These are phyloP conservation scores for Oopsacas minuta DNA, from an alignment of 37 sponge, comb jelly and placozoan species.

Conservation along the genomic window DNA sequence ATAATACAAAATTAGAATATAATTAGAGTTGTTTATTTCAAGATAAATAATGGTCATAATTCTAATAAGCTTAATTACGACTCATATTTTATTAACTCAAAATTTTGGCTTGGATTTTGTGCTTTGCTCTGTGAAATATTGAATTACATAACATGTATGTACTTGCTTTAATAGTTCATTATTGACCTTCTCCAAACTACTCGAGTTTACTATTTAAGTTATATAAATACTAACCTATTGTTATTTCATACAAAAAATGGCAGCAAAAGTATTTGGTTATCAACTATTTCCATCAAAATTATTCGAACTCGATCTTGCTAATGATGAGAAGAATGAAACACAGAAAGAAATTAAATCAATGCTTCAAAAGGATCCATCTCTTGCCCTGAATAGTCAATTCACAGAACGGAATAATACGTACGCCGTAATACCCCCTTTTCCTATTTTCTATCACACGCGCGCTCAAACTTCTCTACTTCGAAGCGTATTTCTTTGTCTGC, in stretches of 20 bases:
- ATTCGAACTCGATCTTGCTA: background rate
- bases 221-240: no score
- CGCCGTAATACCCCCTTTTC: background rate
- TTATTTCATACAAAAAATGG: background rate
- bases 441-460: background rate
- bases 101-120: no score
- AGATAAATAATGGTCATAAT: no score
- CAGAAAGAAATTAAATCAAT: background rate
- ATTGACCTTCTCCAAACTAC: no score
- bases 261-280: conserved; percentile 2
- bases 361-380: background rate
- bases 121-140: no score
- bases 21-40: no score
- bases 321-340: background rate
- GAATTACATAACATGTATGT: no score
- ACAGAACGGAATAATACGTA: background rate
- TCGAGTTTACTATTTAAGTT: no score
- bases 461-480: background rate
- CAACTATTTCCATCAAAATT: background rate
- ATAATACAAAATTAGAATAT: no score
- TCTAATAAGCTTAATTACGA: no score
- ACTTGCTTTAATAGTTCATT: no score
- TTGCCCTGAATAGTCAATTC: background rate
- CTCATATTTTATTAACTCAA: no score
- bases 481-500: background rate